These are phyloP conservation scores for Bombus turneri DNA, from an alignment of 1,140 invertebrate species.

Conservation along the genomic window DNA sequence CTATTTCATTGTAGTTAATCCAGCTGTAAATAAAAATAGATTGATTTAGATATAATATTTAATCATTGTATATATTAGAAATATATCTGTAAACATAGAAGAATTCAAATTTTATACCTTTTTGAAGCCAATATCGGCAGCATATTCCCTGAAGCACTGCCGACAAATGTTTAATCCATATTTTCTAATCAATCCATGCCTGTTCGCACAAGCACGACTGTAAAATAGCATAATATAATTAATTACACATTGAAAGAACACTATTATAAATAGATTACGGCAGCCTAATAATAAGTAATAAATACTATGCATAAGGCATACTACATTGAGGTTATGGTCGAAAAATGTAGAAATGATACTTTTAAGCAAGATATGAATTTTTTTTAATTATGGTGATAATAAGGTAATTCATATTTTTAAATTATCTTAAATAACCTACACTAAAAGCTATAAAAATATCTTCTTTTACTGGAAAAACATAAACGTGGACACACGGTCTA, in stretches of 20 bases:
- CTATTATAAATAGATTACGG: not conserved
- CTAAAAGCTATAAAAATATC: not conserved
- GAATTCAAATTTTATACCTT: conserved; percentile 88
- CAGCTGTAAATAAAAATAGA: conserved; percentile 49
- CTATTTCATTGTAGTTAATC: conserved; percentile 35
- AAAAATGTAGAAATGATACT: not conserved
- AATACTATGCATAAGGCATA: not conserved
- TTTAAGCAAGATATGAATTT: not conserved
- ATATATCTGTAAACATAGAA: not conserved
- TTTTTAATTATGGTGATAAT: not conserved
- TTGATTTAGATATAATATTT: not conserved
- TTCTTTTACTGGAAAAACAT: not conserved
- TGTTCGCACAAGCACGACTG: conserved; percentile 98
- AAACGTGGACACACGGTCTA: conserved; percentile 16
- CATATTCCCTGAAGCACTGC: conserved; percentile 99
- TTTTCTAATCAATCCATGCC: conserved; percentile 98
- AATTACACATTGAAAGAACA: not conserved
- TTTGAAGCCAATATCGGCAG: conserved; percentile 99
- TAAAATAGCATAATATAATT: conserved; percentile 66
- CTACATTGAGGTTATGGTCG: conserved; percentile 48
- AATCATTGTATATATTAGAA: not conserved
- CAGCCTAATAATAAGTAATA: not conserved
- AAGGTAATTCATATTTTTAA: not conserved
- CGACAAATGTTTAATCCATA: conserved; percentile 99
- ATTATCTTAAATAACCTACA: not conserved